Percentiles rank a stretch among this genome's conserved stretches.
Conservation (phyloP, 2,888 invertebrate species). For the Stenotaenia linearis region DNA sequence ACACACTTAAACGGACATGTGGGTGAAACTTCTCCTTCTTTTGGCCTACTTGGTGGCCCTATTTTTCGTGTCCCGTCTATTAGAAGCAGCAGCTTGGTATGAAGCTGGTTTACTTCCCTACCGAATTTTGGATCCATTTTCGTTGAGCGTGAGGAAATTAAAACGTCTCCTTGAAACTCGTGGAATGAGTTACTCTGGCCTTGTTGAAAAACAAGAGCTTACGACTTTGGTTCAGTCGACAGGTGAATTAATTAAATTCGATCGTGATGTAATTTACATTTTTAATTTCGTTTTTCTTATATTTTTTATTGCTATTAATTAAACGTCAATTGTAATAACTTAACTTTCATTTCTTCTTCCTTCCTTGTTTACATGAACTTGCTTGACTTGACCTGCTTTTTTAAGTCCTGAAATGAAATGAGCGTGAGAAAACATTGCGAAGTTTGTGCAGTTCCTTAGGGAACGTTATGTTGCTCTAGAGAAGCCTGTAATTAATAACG, state of each 20-base stretch:
- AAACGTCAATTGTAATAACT: not conserved
- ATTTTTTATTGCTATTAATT: not conserved
- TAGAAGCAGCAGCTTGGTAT: conserved; percentile 47
- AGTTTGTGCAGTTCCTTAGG: not conserved
- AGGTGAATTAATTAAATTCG: conserved; percentile 41
- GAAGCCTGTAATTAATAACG: not conserved
- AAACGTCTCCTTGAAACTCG: conserved; percentile 48
- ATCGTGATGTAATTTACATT: not conserved
- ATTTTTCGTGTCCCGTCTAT: conserved; percentile 46
- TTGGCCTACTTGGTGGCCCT: conserved; percentile 45
- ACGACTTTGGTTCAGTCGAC: conserved; percentile 46
- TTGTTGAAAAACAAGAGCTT: conserved; percentile 48
- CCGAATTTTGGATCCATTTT: conserved; percentile 46
- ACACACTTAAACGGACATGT: conserved; percentile 38
- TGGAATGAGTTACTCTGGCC: conserved; percentile 48
- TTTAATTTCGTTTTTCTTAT: not conserved
- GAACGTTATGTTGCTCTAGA: not conserved
- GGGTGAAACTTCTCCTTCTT: conserved; percentile 46
- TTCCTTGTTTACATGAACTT: not conserved
- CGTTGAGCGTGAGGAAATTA: conserved; percentile 47
- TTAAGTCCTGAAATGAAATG: not conserved
- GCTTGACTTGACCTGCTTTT: not conserved
- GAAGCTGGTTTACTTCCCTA: conserved; percentile 40
- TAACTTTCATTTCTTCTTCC: not conserved
- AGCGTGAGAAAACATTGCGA: not conserved